Evolutionary conservation across 2,797 vertebrate genomes (phyloP).

Genomic region (Astyanax mexicanus): DNA sequence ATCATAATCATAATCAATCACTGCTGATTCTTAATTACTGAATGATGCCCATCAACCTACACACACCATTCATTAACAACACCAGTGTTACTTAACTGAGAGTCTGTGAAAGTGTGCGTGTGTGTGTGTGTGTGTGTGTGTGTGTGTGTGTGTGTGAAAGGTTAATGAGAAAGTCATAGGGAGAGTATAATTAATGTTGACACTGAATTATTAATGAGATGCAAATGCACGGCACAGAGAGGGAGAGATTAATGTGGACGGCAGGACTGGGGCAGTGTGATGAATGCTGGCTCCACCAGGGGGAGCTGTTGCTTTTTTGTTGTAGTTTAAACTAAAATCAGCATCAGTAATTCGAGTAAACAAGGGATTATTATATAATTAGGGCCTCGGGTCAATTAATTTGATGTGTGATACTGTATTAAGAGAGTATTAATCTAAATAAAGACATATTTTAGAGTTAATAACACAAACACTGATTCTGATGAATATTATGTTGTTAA

Average conservation of each 20-base stretch:
- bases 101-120: neutral
- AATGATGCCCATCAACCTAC: too few relatives aligned
- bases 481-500: neutral
- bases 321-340: neutral
- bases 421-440: neutral
- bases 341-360: neutral
- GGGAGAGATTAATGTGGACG: constrained; percentile 24
- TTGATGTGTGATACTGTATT: neutral
- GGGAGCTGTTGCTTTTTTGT: constrained; percentile 65
- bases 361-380: neutral
- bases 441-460: neutral
- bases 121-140: neutral
- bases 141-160: constrained; percentile 14
- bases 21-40: too few relatives aligned
- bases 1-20: too few relatives aligned
- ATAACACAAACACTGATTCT: neutral
- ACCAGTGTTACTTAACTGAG: neutral
- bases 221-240: constrained; percentile 28
- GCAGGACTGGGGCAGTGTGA: neutral
- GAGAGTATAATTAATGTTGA: constrained; percentile 25
- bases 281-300: constrained; percentile 59
- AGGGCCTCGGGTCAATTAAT: neutral
- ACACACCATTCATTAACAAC: too few relatives aligned
- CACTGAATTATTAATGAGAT: constrained; percentile 54
- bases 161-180: constrained; percentile 35